Evolutionary conservation across 2,888 invertebrate species (phyloP), one percentile per base, ranked within the genome.

Genomic region (Sylvicola cinctus): DNA sequence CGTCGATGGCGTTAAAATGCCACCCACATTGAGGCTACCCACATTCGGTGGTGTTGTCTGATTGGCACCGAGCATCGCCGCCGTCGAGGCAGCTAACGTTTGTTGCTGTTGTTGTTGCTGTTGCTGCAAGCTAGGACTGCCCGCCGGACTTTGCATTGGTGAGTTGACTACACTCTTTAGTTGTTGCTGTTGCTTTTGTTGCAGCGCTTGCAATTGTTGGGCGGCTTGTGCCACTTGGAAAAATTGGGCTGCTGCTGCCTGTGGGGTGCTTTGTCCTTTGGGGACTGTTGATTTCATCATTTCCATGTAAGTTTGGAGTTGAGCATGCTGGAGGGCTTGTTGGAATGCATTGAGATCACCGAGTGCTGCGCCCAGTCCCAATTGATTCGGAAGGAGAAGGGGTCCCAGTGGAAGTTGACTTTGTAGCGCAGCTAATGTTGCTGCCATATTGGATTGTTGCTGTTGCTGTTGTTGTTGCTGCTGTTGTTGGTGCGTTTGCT

Each of bases 201-300:
- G 81, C 37, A 84, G 62, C 43, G 79, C 79, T 48, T 83, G 81
- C 38, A 81, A 62, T 52, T 83, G 81, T 50, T 81, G 83, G 23
- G 81, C 79, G 27, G 81, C 81, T 55, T 84, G 84, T 27, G 80
- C 80, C 48, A 84, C 73, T 35, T 80, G 57, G 52, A 79, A 70
- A 50, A 78, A 75, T 50, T 78, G 79, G 15, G 75, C 67, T 45
- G 74, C 58, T 16, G 20, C 20, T 20, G 61, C 57, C 48, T 62
- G 60, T 35, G 68, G 20, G 4, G 20, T 20, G 20, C 8, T 20
- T 20, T 20, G 20, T 6, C 20, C 20, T 20, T 20, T 20, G 4
- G 20, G 20, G 5, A 20, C 20, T 20, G 20, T 8, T 20, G 20
- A 20, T 13, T 33, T 51, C 42, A 57, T 50, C 46, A 58, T 48